phyloP scores from a whole-genome alignment of 1,140 invertebrate genomes.

The Sminthurides bifidus region DNA sequence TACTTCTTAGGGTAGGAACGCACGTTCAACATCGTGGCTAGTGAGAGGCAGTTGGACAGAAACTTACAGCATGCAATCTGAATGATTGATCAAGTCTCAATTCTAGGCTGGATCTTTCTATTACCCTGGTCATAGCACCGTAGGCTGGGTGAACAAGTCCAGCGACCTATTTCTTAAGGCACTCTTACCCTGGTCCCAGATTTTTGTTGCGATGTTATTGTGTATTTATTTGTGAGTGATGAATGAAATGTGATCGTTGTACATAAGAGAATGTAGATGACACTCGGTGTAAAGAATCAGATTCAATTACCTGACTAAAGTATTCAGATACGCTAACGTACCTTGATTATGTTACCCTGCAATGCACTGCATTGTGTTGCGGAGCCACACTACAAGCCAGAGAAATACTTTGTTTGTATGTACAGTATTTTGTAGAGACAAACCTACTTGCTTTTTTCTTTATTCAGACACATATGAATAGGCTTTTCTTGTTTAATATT shows the following conservation, averaged over 20 bases:
- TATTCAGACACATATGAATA: too few species aligned
- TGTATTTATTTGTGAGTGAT: not conserved
- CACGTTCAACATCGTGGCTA: not conserved
- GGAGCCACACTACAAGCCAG: too few species aligned
- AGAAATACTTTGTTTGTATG: too few species aligned
- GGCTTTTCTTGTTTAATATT: too few species aligned
- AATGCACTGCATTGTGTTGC: too few species aligned
- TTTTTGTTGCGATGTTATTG: not conserved
- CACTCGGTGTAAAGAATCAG: not conserved
- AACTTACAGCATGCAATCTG: not conserved
- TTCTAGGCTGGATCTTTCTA: not conserved
- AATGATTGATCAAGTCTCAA: not conserved
- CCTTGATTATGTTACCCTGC: too few species aligned
- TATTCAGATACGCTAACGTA: too few species aligned
- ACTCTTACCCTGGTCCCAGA: not conserved
- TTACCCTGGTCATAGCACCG: not conserved
- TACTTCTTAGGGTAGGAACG: not conserved
- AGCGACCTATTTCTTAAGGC: not conserved
- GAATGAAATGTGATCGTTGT: not conserved
- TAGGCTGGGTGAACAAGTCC: not conserved
- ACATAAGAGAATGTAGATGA: not conserved
- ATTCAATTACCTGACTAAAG: constrained; percentile 3
- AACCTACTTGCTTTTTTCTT: too few species aligned
- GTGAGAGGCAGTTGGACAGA: not conserved
- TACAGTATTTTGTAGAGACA: too few species aligned